Base-by-base conservation (phyloP, 1,140 invertebrate species). In the Heliconius hewitsoni region DNA sequence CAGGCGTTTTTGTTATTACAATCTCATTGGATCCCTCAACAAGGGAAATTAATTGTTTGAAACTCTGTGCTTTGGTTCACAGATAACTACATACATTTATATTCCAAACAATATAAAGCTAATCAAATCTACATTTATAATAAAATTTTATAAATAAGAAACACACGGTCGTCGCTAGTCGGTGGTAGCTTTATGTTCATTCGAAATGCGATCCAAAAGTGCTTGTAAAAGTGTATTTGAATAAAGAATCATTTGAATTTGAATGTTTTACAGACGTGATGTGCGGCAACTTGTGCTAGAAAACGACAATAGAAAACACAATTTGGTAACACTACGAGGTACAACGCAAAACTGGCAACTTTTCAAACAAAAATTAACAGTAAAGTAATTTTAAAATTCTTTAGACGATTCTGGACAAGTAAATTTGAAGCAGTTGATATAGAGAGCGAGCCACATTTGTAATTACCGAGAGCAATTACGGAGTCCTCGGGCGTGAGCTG, bases 381-480 rank as follows among this genome's bases (percentile, higher is more conserved):
- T 3, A 66, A 30, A 66, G 60, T 66, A 66, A 66, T 30, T 30
- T 66, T 66, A 66, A 66, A 66, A 66, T 66, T 66, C 13, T 66
- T 66, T 30, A 16, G 60, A 16, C 60, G 60, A 66, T 30, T 11
- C 27, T 66, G 3, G 60, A 66, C 60, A 13, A 16, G 3, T 66
- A 16, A 16, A 27, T 66, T 66, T 66, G 3, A 66, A 66, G 27
- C 60, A 16, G 27, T 27, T 19, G 39, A 30, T 76, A 76, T 50
- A 71, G 60, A 79, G 18, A 55, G 73, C 30, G 79, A 66, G 75
- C 30, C 79, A 73, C 79, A 27, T 55, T 57, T 19, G 71, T 77
- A 81, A 84, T 80, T 83, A 79, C 71, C 37, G 73, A 37, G 70
- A 39, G 75, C 66, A 79, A 83, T 80, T 80, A 77, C 76, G 66